Evolutionary conservation across 2,113 vertebrate species (phyloP).

Genomic region (Elanoides forficatus): DNA sequence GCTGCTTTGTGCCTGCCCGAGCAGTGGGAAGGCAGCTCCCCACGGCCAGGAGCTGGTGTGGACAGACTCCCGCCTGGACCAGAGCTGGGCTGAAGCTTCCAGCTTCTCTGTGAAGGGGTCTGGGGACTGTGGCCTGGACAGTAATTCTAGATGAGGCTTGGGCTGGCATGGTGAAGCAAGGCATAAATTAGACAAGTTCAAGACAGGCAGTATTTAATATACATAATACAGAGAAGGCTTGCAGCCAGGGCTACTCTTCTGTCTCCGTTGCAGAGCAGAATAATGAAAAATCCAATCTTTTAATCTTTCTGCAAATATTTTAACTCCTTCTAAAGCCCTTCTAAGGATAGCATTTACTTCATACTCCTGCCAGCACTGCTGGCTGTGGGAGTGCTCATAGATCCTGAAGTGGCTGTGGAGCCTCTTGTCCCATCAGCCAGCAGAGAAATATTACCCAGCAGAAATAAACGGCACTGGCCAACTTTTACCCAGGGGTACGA

Average conservation of each 20-base stretch:
- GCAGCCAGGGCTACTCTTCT: neutral
- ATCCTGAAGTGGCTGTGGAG: neutral
- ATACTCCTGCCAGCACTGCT: neutral
- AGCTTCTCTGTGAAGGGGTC: neutral
- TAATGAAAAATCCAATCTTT: neutral
- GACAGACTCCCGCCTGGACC: neutral
- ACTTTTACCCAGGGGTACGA: neutral
- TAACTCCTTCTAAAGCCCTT: constrained; percentile 7
- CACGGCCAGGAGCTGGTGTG: fast-evolving
- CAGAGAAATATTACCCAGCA: constrained; percentile 28
- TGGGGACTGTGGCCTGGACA: neutral
- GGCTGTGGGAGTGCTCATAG: neutral
- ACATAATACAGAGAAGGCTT: neutral
- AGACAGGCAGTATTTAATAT: neutral
- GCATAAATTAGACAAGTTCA: neutral
- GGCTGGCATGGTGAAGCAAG: neutral
- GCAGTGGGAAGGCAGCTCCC: neutral
- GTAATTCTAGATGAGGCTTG: neutral
- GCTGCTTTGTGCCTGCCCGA: neutral
- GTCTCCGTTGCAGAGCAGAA: neutral
- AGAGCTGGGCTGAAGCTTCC: neutral
- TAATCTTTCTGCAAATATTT: constrained; percentile 35
- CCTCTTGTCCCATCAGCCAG: neutral
- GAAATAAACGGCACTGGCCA: neutral
- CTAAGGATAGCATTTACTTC: neutral